Conservation (phyloP, 2,797 vertebrate genomes). For the Lutjanus argentimaculatus region DNA sequence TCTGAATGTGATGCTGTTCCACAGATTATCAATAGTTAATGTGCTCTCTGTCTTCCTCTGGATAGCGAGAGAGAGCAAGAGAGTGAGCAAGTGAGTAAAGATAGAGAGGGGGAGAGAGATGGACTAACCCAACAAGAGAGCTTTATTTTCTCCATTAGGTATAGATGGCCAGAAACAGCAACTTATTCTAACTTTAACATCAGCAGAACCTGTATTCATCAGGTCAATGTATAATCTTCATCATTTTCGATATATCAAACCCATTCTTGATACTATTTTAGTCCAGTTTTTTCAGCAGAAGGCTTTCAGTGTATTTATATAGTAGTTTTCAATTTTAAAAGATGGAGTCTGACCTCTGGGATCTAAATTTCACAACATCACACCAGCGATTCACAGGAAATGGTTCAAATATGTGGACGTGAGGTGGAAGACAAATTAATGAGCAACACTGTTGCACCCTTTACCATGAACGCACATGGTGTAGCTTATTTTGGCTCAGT, state of each 20-base stretch:
- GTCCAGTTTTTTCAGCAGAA: not conserved
- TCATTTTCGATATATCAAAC: not conserved
- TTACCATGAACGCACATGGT: not conserved
- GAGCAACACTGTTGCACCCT: not conserved
- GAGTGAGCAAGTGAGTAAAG: conserved; percentile 18
- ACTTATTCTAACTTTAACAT: conserved; percentile 6
- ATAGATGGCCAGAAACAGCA: conserved; percentile 23
- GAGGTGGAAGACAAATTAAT: not conserved
- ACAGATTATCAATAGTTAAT: conserved; percentile 81
- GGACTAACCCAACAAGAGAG: conserved; percentile 14
- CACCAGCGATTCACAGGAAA: not conserved
- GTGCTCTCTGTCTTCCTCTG: conserved; percentile 62
- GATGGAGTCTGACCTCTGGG: not conserved
- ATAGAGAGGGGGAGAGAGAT: conserved; percentile 18
- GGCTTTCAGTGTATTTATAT: no score
- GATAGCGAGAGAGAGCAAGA: conserved; percentile 43
- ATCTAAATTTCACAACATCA: not conserved
- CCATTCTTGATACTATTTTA: not conserved
- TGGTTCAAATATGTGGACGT: not conserved
- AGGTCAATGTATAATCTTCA: not conserved
- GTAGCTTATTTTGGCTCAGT: not conserved
- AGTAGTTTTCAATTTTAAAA: not conserved
- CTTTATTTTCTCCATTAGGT: conserved; percentile 24
- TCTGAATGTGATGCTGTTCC: conserved; percentile 73
- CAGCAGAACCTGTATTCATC: not conserved